phyloP scores from a whole-genome alignment of 2,113 vertebrate species.

The Cynoglossus semilaevis region DNA sequence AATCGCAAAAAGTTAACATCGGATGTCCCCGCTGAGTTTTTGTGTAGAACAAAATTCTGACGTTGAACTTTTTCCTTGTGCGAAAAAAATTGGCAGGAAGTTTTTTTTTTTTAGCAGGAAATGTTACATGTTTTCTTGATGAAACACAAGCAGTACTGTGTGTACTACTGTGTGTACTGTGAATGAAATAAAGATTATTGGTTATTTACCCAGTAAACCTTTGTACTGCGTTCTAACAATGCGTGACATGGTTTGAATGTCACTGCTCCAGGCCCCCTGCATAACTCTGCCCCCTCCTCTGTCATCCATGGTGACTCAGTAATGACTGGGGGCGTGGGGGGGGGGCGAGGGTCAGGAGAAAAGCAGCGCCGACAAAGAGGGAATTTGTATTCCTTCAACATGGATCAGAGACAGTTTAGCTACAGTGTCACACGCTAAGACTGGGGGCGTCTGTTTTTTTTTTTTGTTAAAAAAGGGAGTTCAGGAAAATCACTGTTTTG shows the following conservation, averaged over 20 bases:
- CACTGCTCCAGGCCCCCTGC: constrained; percentile 36
- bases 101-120: too few species aligned
- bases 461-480: constrained; percentile 24
- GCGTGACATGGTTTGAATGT: constrained; percentile 52
- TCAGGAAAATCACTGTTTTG: constrained; percentile 51
- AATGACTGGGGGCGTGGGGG: constrained; percentile 26
- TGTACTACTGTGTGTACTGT: not conserved
- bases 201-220: constrained; percentile 10
- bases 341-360: constrained; percentile 4
- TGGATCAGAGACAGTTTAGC: not conserved
- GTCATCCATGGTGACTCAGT: constrained; percentile 50
- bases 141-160: too few species aligned
- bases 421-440: not conserved
- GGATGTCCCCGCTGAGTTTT: too few species aligned
- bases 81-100: not conserved
- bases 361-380: constrained; percentile 4
- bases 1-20: too few species aligned
- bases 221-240: not conserved
- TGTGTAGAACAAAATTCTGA: too few species aligned
- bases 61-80: too few species aligned
- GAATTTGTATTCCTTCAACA: constrained; percentile 5
- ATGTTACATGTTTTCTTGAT: too few species aligned
- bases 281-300: constrained; percentile 37
- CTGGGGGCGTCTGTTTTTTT: constrained; percentile 8
- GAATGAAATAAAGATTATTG: not conserved